These are phyloP conservation scores for Neosalanx taihuensis DNA, from an alignment of 2,797 vertebrate species.

Conservation along the genomic window DNA sequence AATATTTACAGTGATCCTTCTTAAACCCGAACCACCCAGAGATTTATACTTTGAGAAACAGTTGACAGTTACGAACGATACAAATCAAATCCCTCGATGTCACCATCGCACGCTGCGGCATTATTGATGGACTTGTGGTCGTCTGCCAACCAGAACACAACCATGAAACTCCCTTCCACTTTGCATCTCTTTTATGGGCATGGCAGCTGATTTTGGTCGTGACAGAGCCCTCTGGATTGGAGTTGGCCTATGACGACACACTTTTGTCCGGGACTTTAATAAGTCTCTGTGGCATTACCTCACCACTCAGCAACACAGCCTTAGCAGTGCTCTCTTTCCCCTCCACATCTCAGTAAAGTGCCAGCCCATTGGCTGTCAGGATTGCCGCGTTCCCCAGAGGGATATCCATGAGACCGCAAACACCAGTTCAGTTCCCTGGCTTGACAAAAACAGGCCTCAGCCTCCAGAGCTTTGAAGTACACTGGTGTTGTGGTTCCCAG, in stretches of 20 bases:
- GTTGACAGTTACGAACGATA: slow-evolving; percentile 29
- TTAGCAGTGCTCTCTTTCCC: slow-evolving; percentile 14
- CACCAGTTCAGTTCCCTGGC: slow-evolving; percentile 40
- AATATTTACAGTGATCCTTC: slow-evolving; percentile 55
- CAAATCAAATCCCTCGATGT: slow-evolving; percentile 44
- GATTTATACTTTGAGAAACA: slow-evolving; percentile 30
- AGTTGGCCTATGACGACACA: slow-evolving; percentile 35
- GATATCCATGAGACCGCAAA: slow-evolving; percentile 47
- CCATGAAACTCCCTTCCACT: slow-evolving; percentile 17
- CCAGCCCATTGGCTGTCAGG: slow-evolving; percentile 32
- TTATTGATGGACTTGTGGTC: slow-evolving; percentile 42
- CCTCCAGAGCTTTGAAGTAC: slow-evolving; percentile 48
- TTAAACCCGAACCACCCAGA: slow-evolving; percentile 36
- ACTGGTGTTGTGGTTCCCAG: slow-evolving; percentile 48
- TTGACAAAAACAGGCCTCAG: slow-evolving; percentile 33
- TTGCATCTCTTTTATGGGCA: slow-evolving; percentile 31
- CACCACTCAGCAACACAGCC: slow-evolving; percentile 31
- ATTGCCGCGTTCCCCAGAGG: background rate
- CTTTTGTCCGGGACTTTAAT: slow-evolving; percentile 48
- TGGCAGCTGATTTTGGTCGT: slow-evolving; percentile 52
- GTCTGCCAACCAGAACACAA: slow-evolving; percentile 46
- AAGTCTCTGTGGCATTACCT: slow-evolving; percentile 49
- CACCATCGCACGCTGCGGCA: slow-evolving; percentile 43
- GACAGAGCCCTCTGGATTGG: slow-evolving; percentile 45
- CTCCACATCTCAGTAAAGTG: slow-evolving; percentile 30